phyloP scores from a whole-genome alignment of 2,888 invertebrate genomes.

The Athetis lepigone region DNA sequence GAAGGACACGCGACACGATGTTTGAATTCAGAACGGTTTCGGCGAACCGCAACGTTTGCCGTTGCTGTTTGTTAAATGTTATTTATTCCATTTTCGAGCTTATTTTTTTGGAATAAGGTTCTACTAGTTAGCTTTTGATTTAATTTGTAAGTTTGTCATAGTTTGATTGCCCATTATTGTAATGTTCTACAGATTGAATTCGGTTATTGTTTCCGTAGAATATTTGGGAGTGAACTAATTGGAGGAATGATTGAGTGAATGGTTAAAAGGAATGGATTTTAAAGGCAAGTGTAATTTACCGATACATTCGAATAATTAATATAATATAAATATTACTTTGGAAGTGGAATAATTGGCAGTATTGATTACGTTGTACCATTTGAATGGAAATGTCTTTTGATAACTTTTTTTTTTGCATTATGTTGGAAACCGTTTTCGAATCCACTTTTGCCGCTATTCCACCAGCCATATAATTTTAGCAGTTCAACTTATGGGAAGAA shows the following conservation, averaged over 20 bases:
- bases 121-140: not conserved
- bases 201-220: slow-evolving; percentile 54
- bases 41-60: slow-evolving; percentile 74
- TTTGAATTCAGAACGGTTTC: slow-evolving; percentile 88
- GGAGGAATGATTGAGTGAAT: slow-evolving; percentile 38
- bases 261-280: slow-evolving; percentile 14
- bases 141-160: slow-evolving; percentile 32
- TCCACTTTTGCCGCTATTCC: too few species aligned
- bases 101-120: slow-evolving; percentile 41
- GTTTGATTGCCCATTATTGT: slow-evolving; percentile 58
- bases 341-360: slow-evolving; percentile 12
- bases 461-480: too few species aligned
- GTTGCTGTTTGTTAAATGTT: slow-evolving; percentile 61
- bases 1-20: slow-evolving; percentile 89
- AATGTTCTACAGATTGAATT: slow-evolving; percentile 61
- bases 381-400: not conserved
- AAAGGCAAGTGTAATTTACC: slow-evolving; percentile 5
- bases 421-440: not conserved
- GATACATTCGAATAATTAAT: too few species aligned
- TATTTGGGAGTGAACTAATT: slow-evolving; percentile 52
- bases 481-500: too few species aligned
- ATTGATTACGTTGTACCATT: slow-evolving; percentile 1
- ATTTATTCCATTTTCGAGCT: slow-evolving; percentile 57
- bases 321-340: slow-evolving; percentile 1
- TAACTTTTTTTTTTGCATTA: not conserved